Conservation (phyloP, 2,113 vertebrate species). For the Austrofundulus limnaeus region DNA sequence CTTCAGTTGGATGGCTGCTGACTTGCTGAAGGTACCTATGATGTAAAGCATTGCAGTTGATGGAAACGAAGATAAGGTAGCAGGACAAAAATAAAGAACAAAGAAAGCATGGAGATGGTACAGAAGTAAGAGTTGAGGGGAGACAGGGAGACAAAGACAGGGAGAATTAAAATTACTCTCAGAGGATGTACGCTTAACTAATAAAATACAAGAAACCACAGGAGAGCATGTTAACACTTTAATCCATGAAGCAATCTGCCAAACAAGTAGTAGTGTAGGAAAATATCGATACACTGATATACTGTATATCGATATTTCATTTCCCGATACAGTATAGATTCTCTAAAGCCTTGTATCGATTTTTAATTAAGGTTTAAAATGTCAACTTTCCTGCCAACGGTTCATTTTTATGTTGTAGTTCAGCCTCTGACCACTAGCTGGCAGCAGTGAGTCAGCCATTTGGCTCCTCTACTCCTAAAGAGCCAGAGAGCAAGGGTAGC, state of each 20-base stretch:
- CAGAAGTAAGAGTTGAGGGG: conserved; percentile 19
- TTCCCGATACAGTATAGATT: too few species aligned
- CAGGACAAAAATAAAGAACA: conserved; percentile 1
- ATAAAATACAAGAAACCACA: conserved; percentile 42
- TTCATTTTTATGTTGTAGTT: too few species aligned
- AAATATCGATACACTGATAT: too few species aligned
- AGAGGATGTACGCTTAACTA: conserved; percentile 36
- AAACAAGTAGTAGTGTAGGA: not conserved
- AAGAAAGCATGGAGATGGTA: not conserved
- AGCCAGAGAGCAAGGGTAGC: too few species aligned
- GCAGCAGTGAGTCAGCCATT: too few species aligned
- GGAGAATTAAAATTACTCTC: conserved; percentile 40
- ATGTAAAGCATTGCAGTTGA: conserved; percentile 21
- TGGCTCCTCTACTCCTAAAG: too few species aligned
- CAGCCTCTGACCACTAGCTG: too few species aligned
- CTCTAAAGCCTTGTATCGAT: too few species aligned
- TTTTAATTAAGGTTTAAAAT: too few species aligned
- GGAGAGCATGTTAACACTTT: conserved; percentile 50
- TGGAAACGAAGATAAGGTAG: conserved; percentile 17
- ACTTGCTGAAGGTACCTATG: conserved; percentile 48
- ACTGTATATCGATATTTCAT: too few species aligned
- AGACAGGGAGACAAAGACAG: conserved; percentile 8
- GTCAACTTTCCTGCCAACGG: too few species aligned
- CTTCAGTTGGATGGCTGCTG: conserved; percentile 73
- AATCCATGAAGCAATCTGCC: conserved; percentile 52